phyloP scores from a whole-genome alignment of 1,140 invertebrate species.

The Araneus ventricosus region DNA sequence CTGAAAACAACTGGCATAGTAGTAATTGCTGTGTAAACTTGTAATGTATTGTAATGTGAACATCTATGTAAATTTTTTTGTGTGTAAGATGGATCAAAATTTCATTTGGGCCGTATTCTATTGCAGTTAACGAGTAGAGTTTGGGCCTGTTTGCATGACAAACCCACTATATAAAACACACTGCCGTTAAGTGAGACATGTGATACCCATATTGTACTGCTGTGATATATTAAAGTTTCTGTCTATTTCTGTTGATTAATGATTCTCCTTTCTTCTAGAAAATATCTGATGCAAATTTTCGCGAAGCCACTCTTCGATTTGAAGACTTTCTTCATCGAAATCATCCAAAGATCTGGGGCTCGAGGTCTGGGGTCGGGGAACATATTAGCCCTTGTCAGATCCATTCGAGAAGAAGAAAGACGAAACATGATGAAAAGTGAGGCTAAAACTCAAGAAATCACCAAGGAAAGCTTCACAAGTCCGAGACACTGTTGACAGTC shows the following conservation, averaged over 20 bases:
- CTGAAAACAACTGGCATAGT: too few species aligned
- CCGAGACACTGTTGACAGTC: not conserved
- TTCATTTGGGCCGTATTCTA: too few species aligned
- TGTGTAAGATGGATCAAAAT: too few species aligned
- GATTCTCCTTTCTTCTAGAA: constrained; percentile 74
- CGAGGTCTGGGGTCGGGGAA: constrained; percentile 83
- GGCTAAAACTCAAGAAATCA: not conserved
- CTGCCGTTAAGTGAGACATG: too few species aligned
- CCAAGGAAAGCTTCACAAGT: not conserved
- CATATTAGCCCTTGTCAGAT: constrained; percentile 81
- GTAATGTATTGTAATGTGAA: too few species aligned
- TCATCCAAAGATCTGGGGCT: constrained; percentile 82
- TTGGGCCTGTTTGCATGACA: too few species aligned
- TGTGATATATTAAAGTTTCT: not conserved
- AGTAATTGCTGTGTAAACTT: too few species aligned
- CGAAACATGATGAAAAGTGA: not conserved
- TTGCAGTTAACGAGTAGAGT: too few species aligned
- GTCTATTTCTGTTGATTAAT: not conserved
- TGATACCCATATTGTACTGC: not conserved
- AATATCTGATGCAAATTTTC: constrained; percentile 83
- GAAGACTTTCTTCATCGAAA: constrained; percentile 83
- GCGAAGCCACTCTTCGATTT: constrained; percentile 81
- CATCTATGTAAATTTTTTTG: too few species aligned
- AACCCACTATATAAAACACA: too few species aligned
- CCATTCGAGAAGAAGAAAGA: constrained; percentile 77